Base-by-base conservation (phyloP, 2,888 invertebrate genomes). In the Drosophila demipolita region DNA sequence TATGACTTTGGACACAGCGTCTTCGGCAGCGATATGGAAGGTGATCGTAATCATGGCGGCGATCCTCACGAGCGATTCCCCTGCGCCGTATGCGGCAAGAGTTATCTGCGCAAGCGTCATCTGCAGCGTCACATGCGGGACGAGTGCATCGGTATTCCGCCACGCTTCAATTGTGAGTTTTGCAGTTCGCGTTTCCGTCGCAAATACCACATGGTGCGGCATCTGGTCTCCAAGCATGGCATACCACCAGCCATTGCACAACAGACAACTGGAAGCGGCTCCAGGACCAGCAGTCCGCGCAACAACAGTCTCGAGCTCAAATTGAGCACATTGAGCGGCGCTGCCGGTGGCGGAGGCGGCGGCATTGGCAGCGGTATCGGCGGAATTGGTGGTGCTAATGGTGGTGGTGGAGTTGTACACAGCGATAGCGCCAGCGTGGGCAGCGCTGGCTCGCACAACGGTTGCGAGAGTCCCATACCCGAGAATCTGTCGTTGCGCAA, bases 31-130 rank as follows among this genome's bases (percentile, higher is more conserved):
- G 84, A 84, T 52, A 4, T 26, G 36, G 76, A 80, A 32, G n/a
- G 17, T 17, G 60, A 57, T 3, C 26, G 65, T 15, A 17, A 0
- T 33, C 20, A 12, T 20, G 45, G 57, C 40, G 61, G 72, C 9
- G 77, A 82, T 63, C 50, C 75, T 23, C 83, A 83, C 23, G 93
- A 93, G 65, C 93, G 94, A 70, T 95, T 94, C 83, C 92, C 93
- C 26, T 95, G 95, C 89, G 90, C 92, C 61, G 94, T 94, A 53
- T 95, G 95, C 80, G 94, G 94, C 78, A 94, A 95, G 91, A 94
- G 94, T 70, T 95, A 95, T 90, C 93, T 94, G 85, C 93, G 95
- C 52, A 95, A 95, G 88, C 94, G 95, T 50, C 95, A 95, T 70
- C 90, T 95, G 68, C 94, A 94, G 77, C 93, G 95, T 11, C 95